These are phyloP conservation scores for Cynopterus brachyotis DNA, from an alignment of 2,113 vertebrate species.

Conservation along the genomic window DNA sequence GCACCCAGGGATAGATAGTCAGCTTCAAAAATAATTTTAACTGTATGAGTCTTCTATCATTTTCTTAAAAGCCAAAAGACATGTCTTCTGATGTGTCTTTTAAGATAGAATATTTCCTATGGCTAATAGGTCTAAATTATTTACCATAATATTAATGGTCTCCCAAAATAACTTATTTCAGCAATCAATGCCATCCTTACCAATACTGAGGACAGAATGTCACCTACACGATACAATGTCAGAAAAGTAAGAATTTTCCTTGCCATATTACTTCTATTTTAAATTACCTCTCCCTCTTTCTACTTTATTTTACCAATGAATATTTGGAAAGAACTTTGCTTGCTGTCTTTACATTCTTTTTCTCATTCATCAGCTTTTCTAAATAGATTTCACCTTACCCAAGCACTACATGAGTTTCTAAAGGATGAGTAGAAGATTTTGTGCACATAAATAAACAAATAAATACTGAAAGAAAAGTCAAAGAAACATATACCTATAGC, in stretches of 20 bases:
- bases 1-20: not conserved
- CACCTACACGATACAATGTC: not conserved
- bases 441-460: not conserved
- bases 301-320: not conserved
- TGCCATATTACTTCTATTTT: not conserved
- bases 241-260: not conserved
- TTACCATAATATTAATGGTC: slow-evolving; percentile 37
- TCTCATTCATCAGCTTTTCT: not conserved
- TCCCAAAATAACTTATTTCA: slow-evolving; percentile 39
- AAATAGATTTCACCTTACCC: not conserved
- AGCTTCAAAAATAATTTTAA: slow-evolving; percentile 67
- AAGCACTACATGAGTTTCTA: not conserved
- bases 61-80: slow-evolving; percentile 66
- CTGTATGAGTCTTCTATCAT: slow-evolving; percentile 42
- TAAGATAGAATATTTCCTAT: slow-evolving; percentile 43
- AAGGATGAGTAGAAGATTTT: not conserved
- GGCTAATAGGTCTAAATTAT: slow-evolving; percentile 48
- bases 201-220: not conserved
- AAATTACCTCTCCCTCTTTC: not conserved
- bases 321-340: not conserved
- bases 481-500: not conserved
- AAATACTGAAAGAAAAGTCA: not conserved
- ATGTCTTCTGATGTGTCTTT: slow-evolving; percentile 32
- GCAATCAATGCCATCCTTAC: slow-evolving; percentile 4
- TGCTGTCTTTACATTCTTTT: not conserved